Base-by-base conservation (phyloP, 2,888 invertebrate genomes). In the Capitulum mitella region DNA sequence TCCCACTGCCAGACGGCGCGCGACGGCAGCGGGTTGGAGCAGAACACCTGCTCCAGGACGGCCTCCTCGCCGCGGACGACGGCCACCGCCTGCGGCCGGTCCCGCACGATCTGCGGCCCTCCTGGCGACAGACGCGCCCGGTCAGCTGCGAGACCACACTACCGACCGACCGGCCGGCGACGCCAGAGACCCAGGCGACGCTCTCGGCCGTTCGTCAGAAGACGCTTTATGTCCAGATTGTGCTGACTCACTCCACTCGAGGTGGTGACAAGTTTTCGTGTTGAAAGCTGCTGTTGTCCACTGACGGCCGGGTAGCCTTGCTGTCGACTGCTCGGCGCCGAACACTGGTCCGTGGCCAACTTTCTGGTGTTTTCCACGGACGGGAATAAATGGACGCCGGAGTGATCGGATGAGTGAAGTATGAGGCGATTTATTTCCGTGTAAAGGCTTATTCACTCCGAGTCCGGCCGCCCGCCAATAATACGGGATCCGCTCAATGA, bases 1-100 rank as follows among this genome's bases (percentile, higher is more conserved):
- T 94, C 95, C 94, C 94, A 95, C 84, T 93, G 92, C 95, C 95
- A 95, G 81, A 92, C 91, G 54, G 93, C 92, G 75, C 91, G 88
- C 79, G 90, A 87, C 0, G 95, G 95, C 82, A 92, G 90, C 6
- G 95, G 95, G 87, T 95, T 94, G 12, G 94, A 93, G 85, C 95
- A 95, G 81, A 94, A 93, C 78, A 91, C 89, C 84, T 93, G 90
- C 83, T 90, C 90, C 82, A 94, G 89, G 80, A 90, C 88, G 26
- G 92, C 94, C 82, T 92, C 91, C 83, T 90, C 89, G n/a, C 94
- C 94, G 83, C 91, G 89, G 86, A 92, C 91, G 79, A 92, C 92
- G 79, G 91, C 89, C 14, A 92, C 90, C 19, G 88, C 75, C n/a
- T n/a, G n/a, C n/a, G n/a, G n/a, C n/a, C n/a, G n/a, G n/a, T n/a